Conservation (phyloP, 2,113 vertebrate species). For the Psophia crepitans region DNA sequence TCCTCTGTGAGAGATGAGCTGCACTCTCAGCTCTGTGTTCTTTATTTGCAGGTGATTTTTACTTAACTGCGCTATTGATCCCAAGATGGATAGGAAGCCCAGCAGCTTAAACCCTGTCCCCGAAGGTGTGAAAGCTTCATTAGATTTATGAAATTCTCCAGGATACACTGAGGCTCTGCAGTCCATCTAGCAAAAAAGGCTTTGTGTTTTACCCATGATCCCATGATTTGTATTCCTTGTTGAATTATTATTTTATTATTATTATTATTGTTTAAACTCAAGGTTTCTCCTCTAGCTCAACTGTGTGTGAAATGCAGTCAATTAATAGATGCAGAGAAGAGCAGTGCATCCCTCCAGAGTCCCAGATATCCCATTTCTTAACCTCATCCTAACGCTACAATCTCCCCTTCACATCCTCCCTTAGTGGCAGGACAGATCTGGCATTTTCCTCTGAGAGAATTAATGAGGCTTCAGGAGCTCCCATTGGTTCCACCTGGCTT, state of each 20-base stretch:
- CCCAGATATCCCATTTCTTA: background rate
- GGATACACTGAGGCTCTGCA: background rate
- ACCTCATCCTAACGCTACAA: background rate
- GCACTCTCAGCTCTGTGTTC: background rate
- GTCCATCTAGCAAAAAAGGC: background rate
- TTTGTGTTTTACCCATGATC: background rate
- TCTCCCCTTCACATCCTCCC: background rate
- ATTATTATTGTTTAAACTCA: background rate
- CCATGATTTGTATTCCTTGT: background rate
- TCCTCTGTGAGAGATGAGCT: constrained; percentile 16
- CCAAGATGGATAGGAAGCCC: constrained; percentile 28
- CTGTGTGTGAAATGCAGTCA: background rate
- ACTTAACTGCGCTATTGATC: constrained; percentile 53
- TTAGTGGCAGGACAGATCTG: background rate
- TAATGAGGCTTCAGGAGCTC: background rate
- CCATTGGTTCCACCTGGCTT: background rate
- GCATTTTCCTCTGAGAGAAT: background rate
- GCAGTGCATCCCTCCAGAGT: background rate
- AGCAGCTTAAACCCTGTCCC: background rate
- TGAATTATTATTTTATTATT: background rate
- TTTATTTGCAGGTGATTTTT: constrained; percentile 53
- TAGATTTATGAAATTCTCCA: constrained; percentile 48
- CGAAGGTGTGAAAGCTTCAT: constrained; percentile 6
- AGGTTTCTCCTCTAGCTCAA: background rate
- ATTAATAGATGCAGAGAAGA: background rate